A percentile compares a stretch with the other conserved stretches of the same genome.
phyloP scores from a whole-genome alignment of 2,888 invertebrate species.

The Xestia xanthographa region DNA sequence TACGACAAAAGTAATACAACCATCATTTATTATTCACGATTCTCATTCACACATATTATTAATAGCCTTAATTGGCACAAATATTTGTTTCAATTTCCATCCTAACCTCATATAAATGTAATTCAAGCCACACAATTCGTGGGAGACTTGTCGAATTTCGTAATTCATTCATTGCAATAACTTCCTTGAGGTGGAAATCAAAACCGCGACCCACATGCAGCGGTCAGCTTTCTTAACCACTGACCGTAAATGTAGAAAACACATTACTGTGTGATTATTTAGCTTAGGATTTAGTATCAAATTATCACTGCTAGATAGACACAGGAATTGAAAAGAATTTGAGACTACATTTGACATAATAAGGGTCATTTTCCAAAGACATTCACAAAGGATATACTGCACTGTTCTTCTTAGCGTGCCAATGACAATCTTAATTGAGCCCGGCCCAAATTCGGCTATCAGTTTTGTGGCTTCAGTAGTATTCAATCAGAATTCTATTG shows the following conservation, averaged over 20 bases:
- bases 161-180: conserved; percentile 62
- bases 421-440: not conserved
- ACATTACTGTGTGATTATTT: conserved; percentile 38
- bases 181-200: conserved; percentile 70
- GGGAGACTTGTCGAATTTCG: conserved; percentile 62
- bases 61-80: conserved; percentile 9
- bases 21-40: no score
- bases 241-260: conserved; percentile 65
- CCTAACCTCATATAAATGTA: conserved; percentile 57
- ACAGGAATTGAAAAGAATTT: not conserved
- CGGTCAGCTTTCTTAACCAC: conserved; percentile 74
- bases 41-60: not conserved
- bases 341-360: not conserved
- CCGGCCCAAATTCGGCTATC: not conserved
- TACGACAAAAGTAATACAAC: not conserved
- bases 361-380: not conserved
- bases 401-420: not conserved
- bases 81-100: conserved; percentile 42
- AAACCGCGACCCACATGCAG: conserved; percentile 72
- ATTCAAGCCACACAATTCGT: conserved; percentile 56
- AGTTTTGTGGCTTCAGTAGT: not conserved
- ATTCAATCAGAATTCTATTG: not conserved
- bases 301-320: not conserved
- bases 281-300: conserved; percentile 32
- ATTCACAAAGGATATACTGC: not conserved